Base-by-base conservation (phyloP, 2,888 invertebrate genomes). In the Julus scanicus region DNA sequence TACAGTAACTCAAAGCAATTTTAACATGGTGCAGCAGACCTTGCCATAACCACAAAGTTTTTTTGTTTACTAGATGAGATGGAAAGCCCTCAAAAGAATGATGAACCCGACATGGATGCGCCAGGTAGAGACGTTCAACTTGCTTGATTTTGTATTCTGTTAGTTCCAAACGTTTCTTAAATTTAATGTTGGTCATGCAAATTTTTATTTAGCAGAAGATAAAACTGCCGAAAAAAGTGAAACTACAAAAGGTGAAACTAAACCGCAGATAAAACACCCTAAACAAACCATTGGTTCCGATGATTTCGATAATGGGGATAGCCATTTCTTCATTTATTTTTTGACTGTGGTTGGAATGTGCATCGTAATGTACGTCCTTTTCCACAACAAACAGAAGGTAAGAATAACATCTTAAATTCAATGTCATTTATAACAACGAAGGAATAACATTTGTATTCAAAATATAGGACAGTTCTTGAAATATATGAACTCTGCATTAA, bases 301-400 rank as follows among this genome's bases (percentile, higher is more conserved):
- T 85, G 85, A 85, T 9, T 49, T 49, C 20, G 88, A 88, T 44
- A 86, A 88, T 40, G 94, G 94, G 80, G 94, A 94, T 90, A 94
- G 95, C 0, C 94, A 95, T 91, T 95, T 95, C 92, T 95, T 95
- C 92, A 93, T 94, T 1, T 95, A 95, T 91, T 95, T 95, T 91
- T 93, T 95, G 90, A 93, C 95, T 15, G 92, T 94, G 89, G 94
- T 94, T 90, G 93, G 95, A 37, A 91, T 95, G 17, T 94, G 94
- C 90, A 93, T 95, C 83, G 91, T 94, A 85, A 94, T 94, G 84
- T 95, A 95, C 91, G 92, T 95, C 17, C 93, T 94, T 37, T 93
- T 93, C 91, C 93, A 94, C 90, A 95, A 95, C 91, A 95, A 95
- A 91, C 94, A 95, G 91, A 95, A 94, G 93, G 94, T 94, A 91